These are phyloP conservation scores for Holocentrus rufus DNA, from an alignment of 2,797 vertebrate species.

Conservation along the genomic window DNA sequence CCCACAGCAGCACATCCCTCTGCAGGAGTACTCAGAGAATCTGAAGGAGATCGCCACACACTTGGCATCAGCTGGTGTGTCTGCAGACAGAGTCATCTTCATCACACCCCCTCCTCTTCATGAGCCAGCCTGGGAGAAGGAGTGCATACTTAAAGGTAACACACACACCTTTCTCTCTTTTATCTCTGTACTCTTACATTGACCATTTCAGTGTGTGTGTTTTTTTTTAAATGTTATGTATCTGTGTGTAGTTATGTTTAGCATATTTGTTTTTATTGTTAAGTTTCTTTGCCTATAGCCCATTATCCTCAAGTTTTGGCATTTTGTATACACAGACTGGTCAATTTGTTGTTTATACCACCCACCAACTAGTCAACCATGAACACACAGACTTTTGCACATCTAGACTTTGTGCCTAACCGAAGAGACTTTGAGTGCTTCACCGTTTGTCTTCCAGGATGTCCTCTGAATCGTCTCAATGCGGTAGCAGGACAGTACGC, in stretches of 20 bases:
- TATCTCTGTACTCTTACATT: neutral
- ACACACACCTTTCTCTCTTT: neutral
- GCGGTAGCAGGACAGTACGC: constrained; percentile 86
- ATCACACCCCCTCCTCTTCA: constrained; percentile 90
- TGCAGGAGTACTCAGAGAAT: constrained; percentile 88
- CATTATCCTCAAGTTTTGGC: no score
- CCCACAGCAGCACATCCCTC: constrained; percentile 89
- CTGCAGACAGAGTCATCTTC: constrained; percentile 85
- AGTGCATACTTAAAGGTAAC: constrained; percentile 88
- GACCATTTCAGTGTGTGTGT: neutral
- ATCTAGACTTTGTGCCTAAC: no score
- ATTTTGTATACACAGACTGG: no score
- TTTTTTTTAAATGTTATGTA: no score
- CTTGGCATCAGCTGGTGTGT: constrained; percentile 81
- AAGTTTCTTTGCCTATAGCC: no score
- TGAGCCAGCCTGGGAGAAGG: constrained; percentile 89
- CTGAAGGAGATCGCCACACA: constrained; percentile 85
- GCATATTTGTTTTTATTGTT: no score
- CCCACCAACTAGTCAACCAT: no score
- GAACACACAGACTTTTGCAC: no score
- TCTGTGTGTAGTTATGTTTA: no score
- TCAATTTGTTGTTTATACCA: no score
- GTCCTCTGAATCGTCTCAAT: constrained; percentile 87
- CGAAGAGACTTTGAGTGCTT: neutral
- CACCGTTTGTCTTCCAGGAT: constrained; percentile 73